These are phyloP conservation scores for Conus ventricosus DNA, from an alignment of 1,140 invertebrate species.

Conservation along the genomic window DNA sequence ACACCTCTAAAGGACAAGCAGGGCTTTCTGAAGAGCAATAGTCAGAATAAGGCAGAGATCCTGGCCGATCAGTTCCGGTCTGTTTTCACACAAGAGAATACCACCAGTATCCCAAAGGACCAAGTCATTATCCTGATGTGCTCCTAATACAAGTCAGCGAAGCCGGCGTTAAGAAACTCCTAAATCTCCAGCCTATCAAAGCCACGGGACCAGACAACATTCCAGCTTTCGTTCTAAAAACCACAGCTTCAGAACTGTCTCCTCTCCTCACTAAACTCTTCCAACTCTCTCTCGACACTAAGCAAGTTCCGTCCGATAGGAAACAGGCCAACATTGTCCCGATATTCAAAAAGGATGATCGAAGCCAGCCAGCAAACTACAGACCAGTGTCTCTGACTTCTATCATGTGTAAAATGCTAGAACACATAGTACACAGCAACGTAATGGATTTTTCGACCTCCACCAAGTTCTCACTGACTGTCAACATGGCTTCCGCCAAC, in stretches of 20 bases:
- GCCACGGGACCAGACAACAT: conserved; percentile 29
- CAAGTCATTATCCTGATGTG: too few species aligned
- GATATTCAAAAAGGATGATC: conserved; percentile 39
- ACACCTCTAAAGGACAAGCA: too few species aligned
- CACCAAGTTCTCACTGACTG: conserved; percentile 30
- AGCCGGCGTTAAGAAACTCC: too few species aligned
- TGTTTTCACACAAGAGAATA: too few species aligned
- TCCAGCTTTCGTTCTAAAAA: conserved; percentile 5
- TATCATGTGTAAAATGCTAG: conserved; percentile 40
- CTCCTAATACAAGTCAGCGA: too few species aligned
- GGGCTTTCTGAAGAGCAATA: too few species aligned
- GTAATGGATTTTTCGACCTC: conserved; percentile 30
- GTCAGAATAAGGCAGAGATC: too few species aligned
- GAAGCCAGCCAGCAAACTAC: conserved; percentile 34
- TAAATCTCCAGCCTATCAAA: background rate
- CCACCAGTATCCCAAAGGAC: too few species aligned
- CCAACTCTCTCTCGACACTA: conserved; percentile 13
- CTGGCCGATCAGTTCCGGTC: too few species aligned
- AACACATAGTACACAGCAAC: conserved; percentile 36
- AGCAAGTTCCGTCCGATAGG: conserved; percentile 32
- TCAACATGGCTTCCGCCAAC: conserved; percentile 45
- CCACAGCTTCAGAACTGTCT: conserved; percentile 1
- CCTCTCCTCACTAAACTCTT: conserved; percentile 2
- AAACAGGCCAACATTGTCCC: conserved; percentile 27
- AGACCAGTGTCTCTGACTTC: conserved; percentile 40